Evolutionary conservation across 2,888 invertebrate species (phyloP).

Genomic region (Euzetes globulus): DNA sequence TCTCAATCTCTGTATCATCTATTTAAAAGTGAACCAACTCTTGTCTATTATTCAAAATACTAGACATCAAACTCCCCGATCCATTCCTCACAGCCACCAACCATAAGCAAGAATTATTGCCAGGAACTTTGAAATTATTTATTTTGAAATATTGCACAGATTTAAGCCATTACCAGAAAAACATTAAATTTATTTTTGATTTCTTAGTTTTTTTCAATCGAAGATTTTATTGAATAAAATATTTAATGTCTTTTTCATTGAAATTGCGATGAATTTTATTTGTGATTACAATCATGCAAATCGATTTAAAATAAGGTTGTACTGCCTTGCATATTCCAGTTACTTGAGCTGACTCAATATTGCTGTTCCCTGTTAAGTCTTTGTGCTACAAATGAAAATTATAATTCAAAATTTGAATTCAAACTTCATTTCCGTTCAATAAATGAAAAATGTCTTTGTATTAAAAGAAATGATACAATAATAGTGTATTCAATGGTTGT

Average conservation of each 20-base stretch:
- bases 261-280: no score
- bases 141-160: no score
- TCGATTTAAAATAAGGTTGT: no score
- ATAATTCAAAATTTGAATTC: not conserved
- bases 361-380: slow-evolving; percentile 9
- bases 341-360: not conserved
- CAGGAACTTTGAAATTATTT: no score
- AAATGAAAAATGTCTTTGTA: not conserved
- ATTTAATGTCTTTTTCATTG: no score
- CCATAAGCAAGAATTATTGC: no score
- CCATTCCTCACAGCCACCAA: not conserved
- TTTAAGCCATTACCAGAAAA: no score
- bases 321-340: no score
- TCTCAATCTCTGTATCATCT: not conserved
- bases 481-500: not conserved
- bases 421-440: slow-evolving; percentile 19
- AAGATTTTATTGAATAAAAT: no score
- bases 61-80: slow-evolving; percentile 12
- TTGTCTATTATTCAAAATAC: slow-evolving; percentile 10
- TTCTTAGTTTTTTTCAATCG: no score
- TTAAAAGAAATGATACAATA: not conserved
- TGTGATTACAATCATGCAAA: no score
- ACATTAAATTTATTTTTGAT: no score
- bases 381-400: not conserved
- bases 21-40: not conserved